phyloP scores from a whole-genome alignment of 64 coral and sea anemone genomes.

The Pachyseris speciosa region DNA sequence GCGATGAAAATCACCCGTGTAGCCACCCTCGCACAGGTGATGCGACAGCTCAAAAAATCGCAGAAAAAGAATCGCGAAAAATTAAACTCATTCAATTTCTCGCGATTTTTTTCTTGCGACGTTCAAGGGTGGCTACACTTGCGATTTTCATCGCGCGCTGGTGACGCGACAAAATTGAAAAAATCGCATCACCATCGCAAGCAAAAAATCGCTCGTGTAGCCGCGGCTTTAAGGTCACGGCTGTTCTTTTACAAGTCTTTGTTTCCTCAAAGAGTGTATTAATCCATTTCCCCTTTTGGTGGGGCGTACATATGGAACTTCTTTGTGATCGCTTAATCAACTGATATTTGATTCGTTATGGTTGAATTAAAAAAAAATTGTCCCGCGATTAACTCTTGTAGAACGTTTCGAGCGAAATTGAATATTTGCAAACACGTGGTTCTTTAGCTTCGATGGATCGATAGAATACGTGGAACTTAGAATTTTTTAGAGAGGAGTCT shows the following conservation, averaged over 20 bases:
- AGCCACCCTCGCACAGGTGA: too few species aligned
- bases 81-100: too few species aligned
- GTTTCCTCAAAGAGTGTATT: neutral
- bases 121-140: too few species aligned
- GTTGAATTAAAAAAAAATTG: neutral
- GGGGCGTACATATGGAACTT: neutral
- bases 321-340: neutral
- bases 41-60: too few species aligned
- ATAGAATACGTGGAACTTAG: neutral
- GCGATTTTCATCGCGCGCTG: too few species aligned
- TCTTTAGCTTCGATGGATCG: too few species aligned
- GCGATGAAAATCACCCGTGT: too few species aligned
- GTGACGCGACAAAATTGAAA: too few species aligned
- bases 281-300: constrained; percentile 2
- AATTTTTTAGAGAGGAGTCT: neutral
- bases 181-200: too few species aligned
- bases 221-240: neutral
- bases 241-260: neutral
- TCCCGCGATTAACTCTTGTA: neutral
- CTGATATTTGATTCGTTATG: neutral
- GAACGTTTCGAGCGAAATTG: neutral
- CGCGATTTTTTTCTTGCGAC: too few species aligned
- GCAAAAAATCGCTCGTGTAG: too few species aligned
- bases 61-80: too few species aligned
- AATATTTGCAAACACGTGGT: neutral